phyloP scores from a whole-genome alignment of 2,888 invertebrate species.

The Coenonympha glycerion region DNA sequence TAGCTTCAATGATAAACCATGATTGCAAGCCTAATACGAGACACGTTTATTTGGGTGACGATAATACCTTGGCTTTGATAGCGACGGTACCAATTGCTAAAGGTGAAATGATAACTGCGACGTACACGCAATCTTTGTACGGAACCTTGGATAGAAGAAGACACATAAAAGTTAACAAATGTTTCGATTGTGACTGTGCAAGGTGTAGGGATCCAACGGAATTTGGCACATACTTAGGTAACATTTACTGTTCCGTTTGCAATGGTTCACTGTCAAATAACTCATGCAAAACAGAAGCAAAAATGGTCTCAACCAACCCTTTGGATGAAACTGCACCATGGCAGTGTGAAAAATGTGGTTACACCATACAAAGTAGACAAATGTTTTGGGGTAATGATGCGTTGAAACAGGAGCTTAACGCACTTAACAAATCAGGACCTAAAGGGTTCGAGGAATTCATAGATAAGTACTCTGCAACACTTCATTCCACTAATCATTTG shows the following conservation, averaged over 20 bases:
- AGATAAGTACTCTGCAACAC: constrained; percentile 75
- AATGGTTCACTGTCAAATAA: constrained; percentile 57
- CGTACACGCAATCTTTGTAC: constrained; percentile 82
- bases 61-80: constrained; percentile 77
- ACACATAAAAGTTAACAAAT: constrained; percentile 78
- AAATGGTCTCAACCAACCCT: constrained; percentile 78
- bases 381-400: constrained; percentile 79
- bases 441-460: constrained; percentile 78
- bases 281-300: constrained; percentile 46
- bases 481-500: constrained; percentile 81
- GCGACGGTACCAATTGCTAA: constrained; percentile 80
- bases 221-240: constrained; percentile 78
- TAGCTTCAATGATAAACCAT: constrained; percentile 82
- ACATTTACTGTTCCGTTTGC: constrained; percentile 79
- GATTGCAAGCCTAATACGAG: constrained; percentile 83
- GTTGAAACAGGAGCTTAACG: constrained; percentile 75
- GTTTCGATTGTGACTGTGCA: constrained; percentile 80
- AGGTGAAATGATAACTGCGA: constrained; percentile 79
- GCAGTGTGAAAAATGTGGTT: constrained; percentile 80
- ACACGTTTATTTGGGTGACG: constrained; percentile 78
- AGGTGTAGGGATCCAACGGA: constrained; percentile 83
- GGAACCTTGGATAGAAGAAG: constrained; percentile 80
- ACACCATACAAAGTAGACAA: constrained; percentile 74
- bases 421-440: constrained; percentile 71
- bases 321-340: constrained; percentile 76